Evolutionary conservation across 2,113 vertebrate genomes (phyloP).

Genomic region (Colius striatus): DNA sequence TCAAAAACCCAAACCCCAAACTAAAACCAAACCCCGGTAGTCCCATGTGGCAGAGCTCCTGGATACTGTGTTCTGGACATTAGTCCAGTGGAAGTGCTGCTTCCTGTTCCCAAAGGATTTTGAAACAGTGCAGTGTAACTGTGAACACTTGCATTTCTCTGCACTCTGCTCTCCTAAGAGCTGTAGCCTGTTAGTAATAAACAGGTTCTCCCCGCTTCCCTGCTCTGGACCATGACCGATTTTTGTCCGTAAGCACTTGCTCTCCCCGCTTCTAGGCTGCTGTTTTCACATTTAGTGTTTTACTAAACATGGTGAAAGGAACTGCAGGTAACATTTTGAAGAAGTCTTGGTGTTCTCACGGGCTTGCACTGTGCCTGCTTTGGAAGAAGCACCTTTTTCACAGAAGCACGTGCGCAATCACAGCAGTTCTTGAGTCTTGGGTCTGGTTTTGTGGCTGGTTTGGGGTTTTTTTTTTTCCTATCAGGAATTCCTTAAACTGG

Average conservation of each 20-base stretch:
- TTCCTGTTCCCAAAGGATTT: neutral
- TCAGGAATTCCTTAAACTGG: neutral
- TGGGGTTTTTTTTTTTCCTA: neutral
- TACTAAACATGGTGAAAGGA: neutral
- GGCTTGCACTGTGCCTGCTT: neutral
- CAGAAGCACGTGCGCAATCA: too few species aligned
- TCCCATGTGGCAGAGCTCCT: neutral
- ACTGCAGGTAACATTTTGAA: neutral
- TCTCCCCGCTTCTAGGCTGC: neutral
- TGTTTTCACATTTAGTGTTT: neutral
- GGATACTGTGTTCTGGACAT: neutral
- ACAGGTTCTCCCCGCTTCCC: neutral
- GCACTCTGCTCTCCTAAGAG: neutral
- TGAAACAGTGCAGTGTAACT: neutral
- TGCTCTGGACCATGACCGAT: neutral
- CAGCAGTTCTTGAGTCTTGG: neutral
- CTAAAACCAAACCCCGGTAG: neutral
- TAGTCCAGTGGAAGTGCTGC: neutral
- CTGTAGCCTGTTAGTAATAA: neutral
- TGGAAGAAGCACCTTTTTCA: neutral
- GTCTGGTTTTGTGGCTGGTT: neutral
- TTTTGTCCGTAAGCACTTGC: neutral
- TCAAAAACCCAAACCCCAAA: too few species aligned
- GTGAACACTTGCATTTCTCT: neutral
- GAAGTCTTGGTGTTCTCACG: neutral